Evolutionary conservation across 1,140 invertebrate genomes (phyloP).

Genomic region (Riptortus pedestris): DNA sequence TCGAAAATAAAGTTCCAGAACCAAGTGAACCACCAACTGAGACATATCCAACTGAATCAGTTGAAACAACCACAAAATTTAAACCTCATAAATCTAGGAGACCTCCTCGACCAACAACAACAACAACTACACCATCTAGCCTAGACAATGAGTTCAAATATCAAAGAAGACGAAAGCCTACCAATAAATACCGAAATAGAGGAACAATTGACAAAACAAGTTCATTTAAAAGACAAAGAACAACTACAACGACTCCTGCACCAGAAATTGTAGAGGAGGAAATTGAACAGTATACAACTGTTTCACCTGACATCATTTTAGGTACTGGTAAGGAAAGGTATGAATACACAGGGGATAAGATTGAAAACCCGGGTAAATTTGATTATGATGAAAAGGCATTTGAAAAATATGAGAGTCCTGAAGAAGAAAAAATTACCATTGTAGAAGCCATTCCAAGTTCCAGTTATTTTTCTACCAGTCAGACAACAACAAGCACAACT

Average conservation of each 20-base stretch:
- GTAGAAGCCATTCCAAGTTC: not conserved
- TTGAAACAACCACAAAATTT: slow-evolving; percentile 21
- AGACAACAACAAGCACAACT: slow-evolving; percentile 1
- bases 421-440: not conserved
- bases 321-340: not conserved
- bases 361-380: not conserved
- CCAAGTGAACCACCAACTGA: slow-evolving; percentile 1
- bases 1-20: not conserved
- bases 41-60: not conserved
- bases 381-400: not conserved
- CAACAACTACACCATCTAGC: not conserved
- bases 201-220: slow-evolving; percentile 16
- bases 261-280: slow-evolving; percentile 20
- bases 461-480: slow-evolving; percentile 5
- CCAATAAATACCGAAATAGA: slow-evolving; percentile 3
- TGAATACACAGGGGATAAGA: not conserved
- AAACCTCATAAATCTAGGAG: not conserved
- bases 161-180: slow-evolving; percentile 23
- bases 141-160: slow-evolving; percentile 2
- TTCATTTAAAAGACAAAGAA: slow-evolving; percentile 20
- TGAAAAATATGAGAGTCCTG: not conserved
- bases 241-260: slow-evolving; percentile 19
- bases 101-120: not conserved
- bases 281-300: not conserved
- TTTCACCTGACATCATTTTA: not conserved